Conservation (phyloP, 2,797 vertebrate genomes). For the Sebastes taczanowskii region DNA sequence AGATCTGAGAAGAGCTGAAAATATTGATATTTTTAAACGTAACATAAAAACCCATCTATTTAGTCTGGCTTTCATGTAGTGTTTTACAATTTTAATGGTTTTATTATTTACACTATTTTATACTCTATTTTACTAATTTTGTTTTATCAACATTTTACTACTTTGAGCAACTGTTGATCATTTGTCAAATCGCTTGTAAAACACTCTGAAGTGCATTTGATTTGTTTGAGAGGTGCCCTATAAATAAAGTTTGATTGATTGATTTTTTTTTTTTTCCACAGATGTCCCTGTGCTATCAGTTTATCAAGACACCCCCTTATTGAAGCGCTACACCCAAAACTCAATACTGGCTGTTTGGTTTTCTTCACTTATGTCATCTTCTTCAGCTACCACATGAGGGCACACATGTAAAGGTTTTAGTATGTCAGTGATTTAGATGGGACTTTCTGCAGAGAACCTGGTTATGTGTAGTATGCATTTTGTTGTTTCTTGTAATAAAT, state of each 20-base stretch:
- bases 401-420: conserved; percentile 6
- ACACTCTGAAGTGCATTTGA: background rate
- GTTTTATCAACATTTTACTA: background rate
- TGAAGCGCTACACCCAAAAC: background rate
- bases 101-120: too few relatives aligned
- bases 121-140: too few relatives aligned
- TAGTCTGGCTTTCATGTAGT: too few relatives aligned
- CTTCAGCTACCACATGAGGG: conserved; percentile 48
- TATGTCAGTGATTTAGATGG: background rate
- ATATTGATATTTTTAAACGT: too few relatives aligned
- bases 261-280: background rate
- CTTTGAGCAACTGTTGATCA: background rate
- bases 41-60: too few relatives aligned
- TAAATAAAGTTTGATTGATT: background rate
- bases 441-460: background rate
- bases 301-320: background rate
- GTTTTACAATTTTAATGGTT: too few relatives aligned
- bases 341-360: background rate
- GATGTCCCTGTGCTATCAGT: background rate
- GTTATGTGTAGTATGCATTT: background rate
- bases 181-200: too few relatives aligned
- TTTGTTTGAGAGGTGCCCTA: background rate
- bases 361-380: background rate
- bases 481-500: background rate
- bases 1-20: too few relatives aligned